phyloP scores from a whole-genome alignment of 2,113 vertebrate species.

The Oplegnathus fasciatus region DNA sequence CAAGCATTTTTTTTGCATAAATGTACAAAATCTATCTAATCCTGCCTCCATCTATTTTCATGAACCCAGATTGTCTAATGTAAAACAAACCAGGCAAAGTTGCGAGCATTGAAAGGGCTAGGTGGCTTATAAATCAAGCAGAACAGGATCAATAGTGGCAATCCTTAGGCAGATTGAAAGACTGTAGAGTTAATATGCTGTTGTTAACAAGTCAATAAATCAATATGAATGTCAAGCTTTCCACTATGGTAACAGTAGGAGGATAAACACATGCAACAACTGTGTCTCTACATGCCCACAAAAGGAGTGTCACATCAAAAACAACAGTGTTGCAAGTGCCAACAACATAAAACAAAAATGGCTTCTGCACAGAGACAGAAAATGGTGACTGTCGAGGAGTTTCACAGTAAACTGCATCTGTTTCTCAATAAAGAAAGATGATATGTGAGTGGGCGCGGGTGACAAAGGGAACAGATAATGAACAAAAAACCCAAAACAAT shows the following conservation, averaged over 20 bases:
- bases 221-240: slow-evolving; percentile 27
- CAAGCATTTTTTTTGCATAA: background rate
- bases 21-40: background rate
- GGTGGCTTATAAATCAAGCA: slow-evolving; percentile 20
- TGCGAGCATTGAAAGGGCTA: background rate
- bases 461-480: slow-evolving; percentile 26
- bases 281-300: slow-evolving; percentile 16
- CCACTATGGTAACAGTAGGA: slow-evolving; percentile 8
- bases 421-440: slow-evolving; percentile 29
- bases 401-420: slow-evolving; percentile 11
- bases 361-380: background rate
- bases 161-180: slow-evolving; percentile 25
- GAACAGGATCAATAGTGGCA: slow-evolving; percentile 47
- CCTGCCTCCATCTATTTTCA: background rate
- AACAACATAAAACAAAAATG: background rate
- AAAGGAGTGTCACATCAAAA: slow-evolving; percentile 19
- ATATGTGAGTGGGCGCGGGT: slow-evolving; percentile 27
- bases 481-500: slow-evolving; percentile 47
- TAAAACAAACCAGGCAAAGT: background rate
- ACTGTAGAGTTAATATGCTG: slow-evolving; percentile 33
- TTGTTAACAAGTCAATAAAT: slow-evolving; percentile 59
- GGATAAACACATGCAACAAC: background rate
- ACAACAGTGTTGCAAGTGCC: background rate
- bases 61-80: background rate
- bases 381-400: background rate